Evolutionary conservation across 2,888 invertebrate genomes (phyloP).

Genomic region (Heliconius charithonia): DNA sequence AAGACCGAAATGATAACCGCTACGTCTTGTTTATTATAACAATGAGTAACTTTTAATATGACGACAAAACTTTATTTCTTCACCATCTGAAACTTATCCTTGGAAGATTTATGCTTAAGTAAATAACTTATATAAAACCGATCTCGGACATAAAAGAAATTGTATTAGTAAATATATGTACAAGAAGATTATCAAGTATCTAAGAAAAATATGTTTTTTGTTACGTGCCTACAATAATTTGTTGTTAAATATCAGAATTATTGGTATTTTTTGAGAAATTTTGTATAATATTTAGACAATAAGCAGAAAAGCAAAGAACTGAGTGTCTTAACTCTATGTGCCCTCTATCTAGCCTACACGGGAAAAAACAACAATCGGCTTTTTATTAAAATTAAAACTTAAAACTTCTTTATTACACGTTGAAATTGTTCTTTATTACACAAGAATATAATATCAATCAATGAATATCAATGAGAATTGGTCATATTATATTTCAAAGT

Average conservation of each 20-base stretch:
- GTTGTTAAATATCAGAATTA: too few species aligned
- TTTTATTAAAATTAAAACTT: too few species aligned
- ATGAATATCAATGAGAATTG: neutral
- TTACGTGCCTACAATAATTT: too few species aligned
- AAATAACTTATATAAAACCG: neutral
- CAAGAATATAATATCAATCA: too few species aligned
- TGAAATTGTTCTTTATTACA: too few species aligned
- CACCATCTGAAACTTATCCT: neutral
- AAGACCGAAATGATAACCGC: constrained; percentile 8
- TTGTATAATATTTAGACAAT: too few species aligned
- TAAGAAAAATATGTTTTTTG: neutral
- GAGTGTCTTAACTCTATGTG: too few species aligned
- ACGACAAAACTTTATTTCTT: constrained; percentile 22
- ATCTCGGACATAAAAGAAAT: neutral
- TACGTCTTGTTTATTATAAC: constrained; percentile 24
- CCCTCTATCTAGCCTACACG: too few species aligned
- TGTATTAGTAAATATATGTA: neutral
- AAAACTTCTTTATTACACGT: too few species aligned
- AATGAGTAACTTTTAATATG: constrained; percentile 15
- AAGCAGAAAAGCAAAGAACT: too few species aligned
- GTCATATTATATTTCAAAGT: neutral
- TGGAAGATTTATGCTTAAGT: constrained; percentile 2
- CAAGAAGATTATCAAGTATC: neutral
- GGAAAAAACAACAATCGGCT: too few species aligned
- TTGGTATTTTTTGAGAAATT: too few species aligned